A percentile compares a stretch with the other conserved stretches of the same genome.
Evolutionary conservation across 1,140 invertebrate species (phyloP).

Genomic region (Scaptomyza graminum): DNA sequence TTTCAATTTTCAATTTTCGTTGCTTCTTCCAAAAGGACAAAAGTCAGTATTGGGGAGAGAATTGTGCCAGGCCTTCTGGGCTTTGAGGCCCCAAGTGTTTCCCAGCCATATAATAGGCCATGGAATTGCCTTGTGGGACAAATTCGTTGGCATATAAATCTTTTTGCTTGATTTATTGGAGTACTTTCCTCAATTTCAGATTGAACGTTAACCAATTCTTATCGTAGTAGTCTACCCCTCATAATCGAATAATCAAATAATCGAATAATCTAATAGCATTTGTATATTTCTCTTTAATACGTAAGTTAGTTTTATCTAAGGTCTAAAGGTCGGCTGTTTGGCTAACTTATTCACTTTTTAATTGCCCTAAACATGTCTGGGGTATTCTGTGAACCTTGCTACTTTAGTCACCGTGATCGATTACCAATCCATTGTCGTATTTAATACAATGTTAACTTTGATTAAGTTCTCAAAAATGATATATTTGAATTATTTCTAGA

Average conservation of each 20-base stretch:
- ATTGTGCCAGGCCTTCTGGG: slow-evolving; percentile 19
- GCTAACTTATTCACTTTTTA: neutral
- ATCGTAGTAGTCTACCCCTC: neutral
- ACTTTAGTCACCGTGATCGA: neutral
- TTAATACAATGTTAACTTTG: no score
- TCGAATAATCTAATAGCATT: no score
- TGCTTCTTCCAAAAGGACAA: neutral
- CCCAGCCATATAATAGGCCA: slow-evolving; percentile 47
- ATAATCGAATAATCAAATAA: no score
- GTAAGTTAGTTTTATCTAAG: slow-evolving; percentile 5
- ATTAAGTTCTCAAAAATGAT: no score
- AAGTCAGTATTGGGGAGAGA: neutral
- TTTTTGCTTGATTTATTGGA: neutral
- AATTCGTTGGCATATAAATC: slow-evolving; percentile 39
- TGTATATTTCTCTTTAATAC: no score
- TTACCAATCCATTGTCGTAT: neutral
- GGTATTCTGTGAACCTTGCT: neutral
- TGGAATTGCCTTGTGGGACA: slow-evolving; percentile 35
- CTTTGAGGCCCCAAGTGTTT: slow-evolving; percentile 33
- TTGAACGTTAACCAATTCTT: neutral
- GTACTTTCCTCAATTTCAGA: neutral
- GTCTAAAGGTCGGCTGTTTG: slow-evolving; percentile 16
- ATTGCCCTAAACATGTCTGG: neutral
- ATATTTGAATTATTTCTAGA: no score
- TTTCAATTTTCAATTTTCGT: neutral